phyloP scores from a whole-genome alignment of 2,888 invertebrate species.

The Crossocerus cetratus region DNA sequence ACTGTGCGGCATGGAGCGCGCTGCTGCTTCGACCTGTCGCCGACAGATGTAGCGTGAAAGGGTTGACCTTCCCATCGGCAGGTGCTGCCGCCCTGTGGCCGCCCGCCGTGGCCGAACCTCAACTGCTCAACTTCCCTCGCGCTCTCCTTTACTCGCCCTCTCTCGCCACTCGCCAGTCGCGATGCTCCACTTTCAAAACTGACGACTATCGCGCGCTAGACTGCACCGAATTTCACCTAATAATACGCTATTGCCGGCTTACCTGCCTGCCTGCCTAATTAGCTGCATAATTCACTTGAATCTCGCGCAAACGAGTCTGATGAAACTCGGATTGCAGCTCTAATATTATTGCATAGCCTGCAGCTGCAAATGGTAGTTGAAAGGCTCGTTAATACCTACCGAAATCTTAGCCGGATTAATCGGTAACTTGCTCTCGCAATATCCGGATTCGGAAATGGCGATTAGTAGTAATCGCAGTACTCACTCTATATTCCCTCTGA shows the following conservation, averaged over 20 bases:
- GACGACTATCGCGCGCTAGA: constrained; percentile 18
- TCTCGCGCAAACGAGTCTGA: no score
- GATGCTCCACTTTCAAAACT: constrained; percentile 21
- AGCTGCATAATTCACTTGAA: neutral
- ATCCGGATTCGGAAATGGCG: no score
- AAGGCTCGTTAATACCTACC: no score
- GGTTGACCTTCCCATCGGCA: constrained; percentile 16
- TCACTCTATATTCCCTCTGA: no score
- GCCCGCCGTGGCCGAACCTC: constrained; percentile 30
- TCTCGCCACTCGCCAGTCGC: constrained; percentile 14
- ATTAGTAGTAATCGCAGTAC: no score
- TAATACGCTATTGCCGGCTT: neutral
- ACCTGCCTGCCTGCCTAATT: neutral
- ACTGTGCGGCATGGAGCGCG: constrained; percentile 58
- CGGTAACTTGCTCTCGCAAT: no score
- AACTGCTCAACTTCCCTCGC: no score
- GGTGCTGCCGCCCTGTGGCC: constrained; percentile 44
- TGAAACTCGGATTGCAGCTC: no score
- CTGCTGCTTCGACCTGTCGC: constrained; percentile 49
- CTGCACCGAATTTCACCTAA: constrained; percentile 14
- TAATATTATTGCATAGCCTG: no score
- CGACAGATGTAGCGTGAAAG: constrained; percentile 58
- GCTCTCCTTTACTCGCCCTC: no score
- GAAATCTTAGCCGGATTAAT: no score
- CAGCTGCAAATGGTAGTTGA: no score